Conservation (phyloP, 2,888 invertebrate genomes). For the Aphidius colemani region DNA sequence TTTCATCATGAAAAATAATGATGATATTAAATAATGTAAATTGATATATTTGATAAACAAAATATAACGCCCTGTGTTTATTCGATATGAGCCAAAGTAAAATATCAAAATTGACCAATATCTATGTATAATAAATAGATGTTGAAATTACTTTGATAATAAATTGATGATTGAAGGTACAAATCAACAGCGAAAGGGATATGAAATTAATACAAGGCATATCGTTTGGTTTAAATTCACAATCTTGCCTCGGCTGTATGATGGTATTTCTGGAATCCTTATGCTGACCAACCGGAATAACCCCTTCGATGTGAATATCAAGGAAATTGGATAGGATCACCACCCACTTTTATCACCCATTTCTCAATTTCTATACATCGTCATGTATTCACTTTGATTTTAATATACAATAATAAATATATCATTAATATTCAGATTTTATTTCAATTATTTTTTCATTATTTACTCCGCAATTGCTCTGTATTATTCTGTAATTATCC, state of each 20-base stretch:
- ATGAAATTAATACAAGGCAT: slow-evolving; percentile 58
- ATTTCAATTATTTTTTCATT: no score
- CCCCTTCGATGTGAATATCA: slow-evolving; percentile 55
- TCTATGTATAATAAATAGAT: slow-evolving; percentile 19
- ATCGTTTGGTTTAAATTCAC: slow-evolving; percentile 42
- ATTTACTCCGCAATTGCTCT: no score
- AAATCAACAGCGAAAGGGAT: slow-evolving; percentile 52
- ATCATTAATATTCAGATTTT: no score
- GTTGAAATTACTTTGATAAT: slow-evolving; percentile 55
- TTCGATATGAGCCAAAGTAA: slow-evolving; percentile 46
- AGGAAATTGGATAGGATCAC: slow-evolving; percentile 54
- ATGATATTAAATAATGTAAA: no score
- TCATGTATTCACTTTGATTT: no score
- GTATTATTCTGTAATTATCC: no score
- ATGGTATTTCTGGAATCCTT: slow-evolving; percentile 56
- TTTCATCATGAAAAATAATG: no score
- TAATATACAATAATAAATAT: no score
- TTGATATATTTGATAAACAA: no score
- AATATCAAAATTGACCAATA: no score
- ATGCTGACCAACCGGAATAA: slow-evolving; percentile 53
- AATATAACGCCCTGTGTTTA: slow-evolving; percentile 40
- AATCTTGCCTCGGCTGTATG: slow-evolving; percentile 41
- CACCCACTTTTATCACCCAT: slow-evolving; percentile 2
- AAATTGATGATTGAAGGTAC: slow-evolving; percentile 57
- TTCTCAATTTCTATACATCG: not conserved